phyloP scores from a whole-genome alignment of 2,113 vertebrate genomes.

The Gambusia affinis region DNA sequence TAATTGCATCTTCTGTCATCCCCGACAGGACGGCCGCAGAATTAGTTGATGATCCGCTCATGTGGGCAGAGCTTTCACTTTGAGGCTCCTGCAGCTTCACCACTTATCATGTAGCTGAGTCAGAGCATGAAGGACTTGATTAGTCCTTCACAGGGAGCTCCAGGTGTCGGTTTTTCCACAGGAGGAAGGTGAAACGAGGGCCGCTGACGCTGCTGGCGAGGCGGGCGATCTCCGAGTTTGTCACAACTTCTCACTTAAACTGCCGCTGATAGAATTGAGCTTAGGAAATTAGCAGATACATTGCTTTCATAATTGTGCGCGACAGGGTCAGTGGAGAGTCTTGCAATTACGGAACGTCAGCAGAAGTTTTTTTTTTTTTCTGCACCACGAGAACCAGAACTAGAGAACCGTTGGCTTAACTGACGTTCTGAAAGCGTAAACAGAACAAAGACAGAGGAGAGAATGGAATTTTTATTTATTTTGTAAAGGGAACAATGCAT shows the following conservation, averaged over 20 bases:
- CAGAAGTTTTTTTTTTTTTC: no score
- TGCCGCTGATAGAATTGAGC: background rate
- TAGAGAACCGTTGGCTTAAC: background rate
- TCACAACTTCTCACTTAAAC: background rate
- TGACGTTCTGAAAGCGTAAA: background rate
- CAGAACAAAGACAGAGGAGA: background rate
- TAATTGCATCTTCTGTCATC: slow-evolving; percentile 31
- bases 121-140: slow-evolving; percentile 52
- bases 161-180: slow-evolving; percentile 50
- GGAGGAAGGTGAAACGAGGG: slow-evolving; percentile 25
- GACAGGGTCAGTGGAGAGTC: background rate
- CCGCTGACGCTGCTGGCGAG: background rate
- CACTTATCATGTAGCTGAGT: slow-evolving; percentile 52
- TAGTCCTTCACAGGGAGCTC: slow-evolving; percentile 39
- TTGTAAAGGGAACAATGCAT: no score
- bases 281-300: background rate
- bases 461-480: background rate
- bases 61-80: slow-evolving; percentile 30
- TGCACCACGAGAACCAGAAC: background rate
- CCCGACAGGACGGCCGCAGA: slow-evolving; percentile 1
- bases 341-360: background rate
- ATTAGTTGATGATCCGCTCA: slow-evolving; percentile 26
- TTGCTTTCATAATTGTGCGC: background rate
- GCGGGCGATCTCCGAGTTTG: background rate
- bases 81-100: slow-evolving; percentile 29